phyloP scores from a whole-genome alignment of 2,113 vertebrate species.

The Colius striatus region DNA sequence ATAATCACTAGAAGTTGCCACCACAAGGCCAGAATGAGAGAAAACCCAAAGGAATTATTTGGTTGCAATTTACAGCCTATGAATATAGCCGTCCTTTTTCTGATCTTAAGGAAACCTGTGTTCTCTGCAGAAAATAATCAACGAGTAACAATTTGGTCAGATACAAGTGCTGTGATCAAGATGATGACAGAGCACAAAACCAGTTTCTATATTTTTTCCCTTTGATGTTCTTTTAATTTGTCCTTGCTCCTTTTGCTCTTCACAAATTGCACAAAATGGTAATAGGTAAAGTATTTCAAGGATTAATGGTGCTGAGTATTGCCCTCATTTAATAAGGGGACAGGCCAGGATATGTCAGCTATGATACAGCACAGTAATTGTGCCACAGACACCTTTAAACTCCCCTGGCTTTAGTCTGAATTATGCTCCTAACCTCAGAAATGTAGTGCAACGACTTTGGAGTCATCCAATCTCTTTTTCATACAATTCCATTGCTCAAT shows the following conservation, averaged over 20 bases:
- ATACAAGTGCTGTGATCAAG: background rate
- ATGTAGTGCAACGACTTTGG: background rate
- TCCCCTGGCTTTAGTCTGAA: background rate
- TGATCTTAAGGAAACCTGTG: background rate
- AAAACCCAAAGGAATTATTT: background rate
- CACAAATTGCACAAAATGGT: background rate
- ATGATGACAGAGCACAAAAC: background rate
- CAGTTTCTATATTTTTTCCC: background rate
- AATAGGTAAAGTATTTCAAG: background rate
- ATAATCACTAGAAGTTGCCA: background rate
- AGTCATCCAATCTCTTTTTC: background rate
- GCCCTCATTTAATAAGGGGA: background rate
- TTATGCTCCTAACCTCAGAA: conserved; percentile 3
- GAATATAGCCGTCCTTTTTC: background rate
- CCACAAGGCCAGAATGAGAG: background rate
- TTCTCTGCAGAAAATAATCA: background rate
- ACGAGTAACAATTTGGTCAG: background rate
- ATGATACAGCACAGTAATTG: background rate
- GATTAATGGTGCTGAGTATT: background rate
- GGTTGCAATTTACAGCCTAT: background rate
- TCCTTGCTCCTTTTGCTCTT: conserved; percentile 27
- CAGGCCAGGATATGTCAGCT: background rate
- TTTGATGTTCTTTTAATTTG: background rate
- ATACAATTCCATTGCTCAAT: background rate
- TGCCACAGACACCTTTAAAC: conserved; percentile 7